These are phyloP conservation scores for Tuberolachnus salignus DNA, from an alignment of 2,888 invertebrate species.

Conservation along the genomic window DNA sequence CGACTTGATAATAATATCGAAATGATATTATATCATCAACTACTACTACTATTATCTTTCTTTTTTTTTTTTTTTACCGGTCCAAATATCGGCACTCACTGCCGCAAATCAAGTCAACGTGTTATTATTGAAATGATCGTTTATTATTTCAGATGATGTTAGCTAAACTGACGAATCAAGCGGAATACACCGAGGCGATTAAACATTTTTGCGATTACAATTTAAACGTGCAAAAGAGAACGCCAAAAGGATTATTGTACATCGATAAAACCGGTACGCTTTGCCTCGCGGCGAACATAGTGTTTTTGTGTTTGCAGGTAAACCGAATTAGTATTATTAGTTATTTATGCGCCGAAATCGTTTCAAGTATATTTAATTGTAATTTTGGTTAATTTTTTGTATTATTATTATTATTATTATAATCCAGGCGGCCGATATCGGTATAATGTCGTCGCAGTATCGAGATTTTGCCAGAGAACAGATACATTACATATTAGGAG, in stretches of 20 bases:
- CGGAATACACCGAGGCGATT: conserved; percentile 63
- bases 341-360: neutral
- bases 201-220: conserved; percentile 66
- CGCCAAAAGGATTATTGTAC: conserved; percentile 66
- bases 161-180: conserved; percentile 64
- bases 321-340: conserved; percentile 7
- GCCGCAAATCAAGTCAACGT: no score
- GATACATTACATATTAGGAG: conserved; percentile 67
- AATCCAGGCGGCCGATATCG: conserved; percentile 62
- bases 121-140: no score
- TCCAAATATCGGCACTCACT: no score
- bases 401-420: neutral
- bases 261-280: conserved; percentile 67
- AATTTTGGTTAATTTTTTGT: neutral
- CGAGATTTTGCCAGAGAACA: conserved; percentile 66
- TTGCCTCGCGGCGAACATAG: conserved; percentile 67
- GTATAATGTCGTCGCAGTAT: conserved; percentile 62
- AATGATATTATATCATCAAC: no score
- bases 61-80: neutral
- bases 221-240: conserved; percentile 64
- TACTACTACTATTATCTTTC: neutral
- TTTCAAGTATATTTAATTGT: neutral
- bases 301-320: conserved; percentile 67
- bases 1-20: no score
- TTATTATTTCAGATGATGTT: conserved; percentile 63